These are phyloP conservation scores for Neodiprion fabricii DNA, from an alignment of 1,140 invertebrate genomes.

Conservation along the genomic window DNA sequence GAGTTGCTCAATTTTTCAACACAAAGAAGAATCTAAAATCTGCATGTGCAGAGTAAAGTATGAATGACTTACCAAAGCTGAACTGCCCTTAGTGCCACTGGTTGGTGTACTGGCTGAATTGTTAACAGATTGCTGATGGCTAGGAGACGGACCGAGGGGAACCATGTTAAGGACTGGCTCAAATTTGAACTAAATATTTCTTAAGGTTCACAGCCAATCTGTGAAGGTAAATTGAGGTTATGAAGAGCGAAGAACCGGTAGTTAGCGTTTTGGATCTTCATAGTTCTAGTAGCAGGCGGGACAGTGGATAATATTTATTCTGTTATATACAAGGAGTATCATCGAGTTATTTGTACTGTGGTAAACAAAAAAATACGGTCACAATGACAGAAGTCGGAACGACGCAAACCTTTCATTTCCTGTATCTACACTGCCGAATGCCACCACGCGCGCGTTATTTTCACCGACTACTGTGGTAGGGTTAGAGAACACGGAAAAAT, in stretches of 20 bases:
- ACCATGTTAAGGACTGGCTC: constrained; percentile 39
- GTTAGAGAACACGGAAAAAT: not conserved
- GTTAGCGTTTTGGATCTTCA: too few species aligned
- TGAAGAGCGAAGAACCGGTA: not conserved
- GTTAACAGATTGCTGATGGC: constrained; percentile 45
- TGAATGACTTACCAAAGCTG: constrained; percentile 35
- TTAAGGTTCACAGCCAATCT: not conserved
- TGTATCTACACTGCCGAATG: not conserved
- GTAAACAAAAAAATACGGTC: not conserved
- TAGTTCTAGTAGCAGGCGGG: too few species aligned
- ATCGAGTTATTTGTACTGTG: too few species aligned
- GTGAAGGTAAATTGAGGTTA: constrained; percentile 1
- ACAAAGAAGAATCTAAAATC: not conserved
- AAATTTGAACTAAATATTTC: not conserved
- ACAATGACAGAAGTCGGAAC: not conserved
- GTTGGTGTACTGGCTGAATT: constrained; percentile 36
- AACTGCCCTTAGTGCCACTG: constrained; percentile 43
- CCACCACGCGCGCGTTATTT: not conserved
- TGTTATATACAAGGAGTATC: too few species aligned
- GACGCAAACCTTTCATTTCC: not conserved
- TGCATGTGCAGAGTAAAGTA: not conserved
- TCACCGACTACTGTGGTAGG: not conserved
- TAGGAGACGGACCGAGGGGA: constrained; percentile 44
- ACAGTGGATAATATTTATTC: too few species aligned
- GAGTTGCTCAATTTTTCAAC: too few species aligned